Evolutionary conservation across 1,140 invertebrate species (phyloP).

Genomic region (Apocrypta bakeri): DNA sequence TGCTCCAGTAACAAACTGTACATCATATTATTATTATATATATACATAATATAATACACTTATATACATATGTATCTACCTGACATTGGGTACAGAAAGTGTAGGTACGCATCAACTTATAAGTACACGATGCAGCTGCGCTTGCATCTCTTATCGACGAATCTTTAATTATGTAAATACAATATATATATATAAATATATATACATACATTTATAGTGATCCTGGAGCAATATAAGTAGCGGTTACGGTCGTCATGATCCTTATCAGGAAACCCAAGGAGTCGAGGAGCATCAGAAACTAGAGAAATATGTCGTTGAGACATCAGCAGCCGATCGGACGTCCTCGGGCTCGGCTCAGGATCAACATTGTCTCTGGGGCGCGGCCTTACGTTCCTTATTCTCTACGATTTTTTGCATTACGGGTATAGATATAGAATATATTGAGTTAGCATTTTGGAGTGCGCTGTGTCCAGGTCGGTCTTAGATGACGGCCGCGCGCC

Average conservation of each 20-base stretch:
- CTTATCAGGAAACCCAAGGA: not conserved
- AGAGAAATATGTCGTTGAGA: not conserved
- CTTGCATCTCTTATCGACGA: not conserved
- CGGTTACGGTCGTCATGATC: not conserved
- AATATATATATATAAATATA: too few relatives aligned
- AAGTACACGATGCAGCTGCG: too few relatives aligned
- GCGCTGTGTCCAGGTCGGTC: not conserved
- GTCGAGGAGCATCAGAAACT: not conserved
- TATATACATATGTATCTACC: too few relatives aligned
- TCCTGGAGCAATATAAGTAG: not conserved
- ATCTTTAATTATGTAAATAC: not conserved
- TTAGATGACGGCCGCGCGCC: conserved; percentile 41
- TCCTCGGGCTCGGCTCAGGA: not conserved
- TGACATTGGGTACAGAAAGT: too few relatives aligned
- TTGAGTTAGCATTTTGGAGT: not conserved
- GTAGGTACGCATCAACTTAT: too few relatives aligned
- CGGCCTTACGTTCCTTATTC: not conserved
- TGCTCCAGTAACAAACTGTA: too few relatives aligned
- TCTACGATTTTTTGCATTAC: not conserved
- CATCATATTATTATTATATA: too few relatives aligned
- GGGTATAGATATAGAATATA: not conserved
- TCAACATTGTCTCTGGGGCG: not conserved
- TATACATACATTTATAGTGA: not conserved
- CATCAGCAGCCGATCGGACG: not conserved
- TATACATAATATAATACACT: too few relatives aligned